These are phyloP conservation scores for Panulirus ornatus DNA, from an alignment of 1,140 invertebrate genomes.

Conservation along the genomic window DNA sequence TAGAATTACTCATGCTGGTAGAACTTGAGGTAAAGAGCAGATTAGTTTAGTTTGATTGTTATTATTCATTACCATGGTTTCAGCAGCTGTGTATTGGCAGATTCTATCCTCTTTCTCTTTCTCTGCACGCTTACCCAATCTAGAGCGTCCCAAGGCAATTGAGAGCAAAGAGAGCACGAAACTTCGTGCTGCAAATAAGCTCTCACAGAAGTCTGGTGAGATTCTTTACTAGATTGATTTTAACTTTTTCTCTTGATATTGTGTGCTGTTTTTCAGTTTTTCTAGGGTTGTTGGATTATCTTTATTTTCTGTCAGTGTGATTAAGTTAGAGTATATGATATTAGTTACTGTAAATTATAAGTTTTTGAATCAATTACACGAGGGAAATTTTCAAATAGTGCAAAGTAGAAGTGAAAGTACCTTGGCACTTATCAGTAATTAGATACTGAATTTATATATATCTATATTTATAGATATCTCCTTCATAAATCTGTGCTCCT, in stretches of 20 bases:
- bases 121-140: conserved; percentile 50
- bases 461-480: not conserved
- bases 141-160: conserved; percentile 68
- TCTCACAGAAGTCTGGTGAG: conserved; percentile 72
- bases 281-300: too few species aligned
- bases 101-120: conserved; percentile 24
- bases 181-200: conserved; percentile 65
- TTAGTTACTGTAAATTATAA: not conserved
- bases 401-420: not conserved
- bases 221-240: not conserved
- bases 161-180: conserved; percentile 66
- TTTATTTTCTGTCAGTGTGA: not conserved
- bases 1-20: too few species aligned
- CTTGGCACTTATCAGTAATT: not conserved
- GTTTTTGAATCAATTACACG: not conserved
- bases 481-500: not conserved
- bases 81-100: not conserved
- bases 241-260: not conserved
- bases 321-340: not conserved
- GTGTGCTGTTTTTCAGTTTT: not conserved
- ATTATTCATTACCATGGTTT: not conserved
- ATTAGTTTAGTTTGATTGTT: too few species aligned
- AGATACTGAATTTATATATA: too few species aligned
- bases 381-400: not conserved
- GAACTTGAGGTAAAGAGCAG: too few species aligned